phyloP scores from a whole-genome alignment of 1,140 invertebrate species.

The Conopomorpha cramerella region DNA sequence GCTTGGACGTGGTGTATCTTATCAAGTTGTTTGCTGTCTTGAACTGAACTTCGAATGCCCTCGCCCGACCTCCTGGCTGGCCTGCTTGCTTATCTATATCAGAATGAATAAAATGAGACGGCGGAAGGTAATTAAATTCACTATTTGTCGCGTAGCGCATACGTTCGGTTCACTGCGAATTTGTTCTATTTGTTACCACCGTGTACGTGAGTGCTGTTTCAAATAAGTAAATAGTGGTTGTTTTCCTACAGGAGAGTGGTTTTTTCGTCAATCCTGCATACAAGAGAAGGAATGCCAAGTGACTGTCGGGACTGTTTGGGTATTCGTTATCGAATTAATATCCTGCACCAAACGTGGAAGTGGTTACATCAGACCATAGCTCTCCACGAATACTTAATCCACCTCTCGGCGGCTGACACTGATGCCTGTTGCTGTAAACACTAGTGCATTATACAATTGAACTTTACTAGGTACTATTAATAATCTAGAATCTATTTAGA shows the following conservation, averaged over 20 bases:
- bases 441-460: constrained; percentile 22
- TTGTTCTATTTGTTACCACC: too few species aligned
- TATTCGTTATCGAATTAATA: constrained; percentile 81
- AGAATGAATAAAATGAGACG: constrained; percentile 52
- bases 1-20: constrained; percentile 43
- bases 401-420: constrained; percentile 74
- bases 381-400: constrained; percentile 83
- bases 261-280: constrained; percentile 62
- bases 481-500: constrained; percentile 10
- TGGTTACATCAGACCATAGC: constrained; percentile 88
- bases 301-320: constrained; percentile 82
- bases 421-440: constrained; percentile 49
- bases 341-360: constrained; percentile 89
- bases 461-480: constrained; percentile 5
- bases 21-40: constrained; percentile 41
- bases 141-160: constrained; percentile 27
- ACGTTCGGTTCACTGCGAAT: constrained; percentile 16
- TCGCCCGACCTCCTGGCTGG: constrained; percentile 47
- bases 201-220: too few species aligned
- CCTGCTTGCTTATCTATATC: constrained; percentile 48
- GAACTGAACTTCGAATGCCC: constrained; percentile 48
- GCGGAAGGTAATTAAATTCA: constrained; percentile 39
- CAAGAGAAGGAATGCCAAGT: constrained; percentile 80
- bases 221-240: too few species aligned
- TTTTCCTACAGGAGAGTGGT: constrained; percentile 31